These are phyloP conservation scores for Lycia hirtaria DNA, from an alignment of 2,888 invertebrate species.

Conservation along the genomic window DNA sequence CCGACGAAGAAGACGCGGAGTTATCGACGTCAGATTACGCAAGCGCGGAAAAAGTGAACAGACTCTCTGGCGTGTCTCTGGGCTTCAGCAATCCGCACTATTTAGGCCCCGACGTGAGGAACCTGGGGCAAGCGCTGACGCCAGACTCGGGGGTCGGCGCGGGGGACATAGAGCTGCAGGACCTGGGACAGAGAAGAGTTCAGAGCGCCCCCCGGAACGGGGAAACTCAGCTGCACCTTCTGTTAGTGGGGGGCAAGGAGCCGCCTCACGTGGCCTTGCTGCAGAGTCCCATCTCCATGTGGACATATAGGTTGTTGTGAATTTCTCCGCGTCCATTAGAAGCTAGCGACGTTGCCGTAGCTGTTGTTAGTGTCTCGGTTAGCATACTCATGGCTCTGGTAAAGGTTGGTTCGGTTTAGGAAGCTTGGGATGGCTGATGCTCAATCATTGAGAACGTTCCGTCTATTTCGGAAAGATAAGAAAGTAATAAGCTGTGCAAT, in stretches of 20 bases:
- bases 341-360: conserved; percentile 23
- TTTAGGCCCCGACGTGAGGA: conserved; percentile 88
- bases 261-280: conserved; percentile 91
- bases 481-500: neutral
- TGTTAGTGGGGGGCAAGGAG: conserved; percentile 91
- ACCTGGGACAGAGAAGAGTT: conserved; percentile 49
- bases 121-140: conserved; percentile 88
- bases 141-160: conserved; percentile 87
- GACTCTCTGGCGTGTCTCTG: conserved; percentile 79
- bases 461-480: neutral
- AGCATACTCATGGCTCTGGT: conserved; percentile 22
- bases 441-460: neutral
- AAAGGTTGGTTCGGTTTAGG: neutral
- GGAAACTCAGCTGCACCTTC: conserved; percentile 55
- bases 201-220: conserved; percentile 64
- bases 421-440: neutral
- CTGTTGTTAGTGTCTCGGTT: conserved; percentile 25
- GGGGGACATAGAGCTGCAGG: conserved; percentile 75
- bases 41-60: conserved; percentile 88
- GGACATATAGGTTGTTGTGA: conserved; percentile 88
- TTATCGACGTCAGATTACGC: conserved; percentile 91
- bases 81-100: conserved; percentile 93
- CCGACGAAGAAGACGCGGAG: conserved; percentile 83
- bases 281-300: conserved; percentile 91
- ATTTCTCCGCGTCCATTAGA: conserved; percentile 6